Conservation (phyloP, 2,113 vertebrate genomes). For the Gracilinanus agilis region DNA sequence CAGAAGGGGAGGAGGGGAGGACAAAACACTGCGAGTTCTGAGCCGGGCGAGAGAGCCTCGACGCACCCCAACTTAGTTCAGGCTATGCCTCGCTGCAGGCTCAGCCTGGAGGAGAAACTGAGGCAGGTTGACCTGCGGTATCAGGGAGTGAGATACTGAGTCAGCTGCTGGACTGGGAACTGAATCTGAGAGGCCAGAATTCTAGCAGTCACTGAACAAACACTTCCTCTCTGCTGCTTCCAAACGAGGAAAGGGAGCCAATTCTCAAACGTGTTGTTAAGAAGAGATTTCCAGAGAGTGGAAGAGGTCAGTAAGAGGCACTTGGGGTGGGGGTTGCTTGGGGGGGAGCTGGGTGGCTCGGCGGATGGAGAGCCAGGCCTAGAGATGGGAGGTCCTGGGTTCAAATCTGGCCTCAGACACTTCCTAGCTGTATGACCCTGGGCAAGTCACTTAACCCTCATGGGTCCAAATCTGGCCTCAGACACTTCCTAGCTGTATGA, state of each 20-base stretch:
- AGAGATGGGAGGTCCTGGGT: too few relatives aligned
- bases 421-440: too few relatives aligned
- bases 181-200: slow-evolving; percentile 56
- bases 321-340: too few relatives aligned
- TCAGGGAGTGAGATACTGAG: slow-evolving; percentile 48
- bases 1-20: slow-evolving; percentile 44
- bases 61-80: slow-evolving; percentile 56
- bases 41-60: neutral
- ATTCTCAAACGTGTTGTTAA: slow-evolving; percentile 69
- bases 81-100: slow-evolving; percentile 4
- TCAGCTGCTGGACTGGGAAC: slow-evolving; percentile 61
- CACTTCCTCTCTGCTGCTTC: slow-evolving; percentile 73
- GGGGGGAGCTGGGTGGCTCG: too few relatives aligned
- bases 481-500: too few relatives aligned
- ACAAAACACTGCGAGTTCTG: neutral
- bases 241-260: slow-evolving; percentile 64
- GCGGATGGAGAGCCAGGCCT: too few relatives aligned
- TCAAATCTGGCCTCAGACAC: too few relatives aligned
- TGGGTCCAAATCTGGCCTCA: too few relatives aligned
- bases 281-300: slow-evolving; percentile 66
- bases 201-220: slow-evolving; percentile 53
- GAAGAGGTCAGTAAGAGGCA: slow-evolving; percentile 70
- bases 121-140: slow-evolving; percentile 37
- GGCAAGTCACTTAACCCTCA: too few relatives aligned
- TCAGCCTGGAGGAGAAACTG: slow-evolving; percentile 37